phyloP scores from a whole-genome alignment of 1,140 invertebrate genomes.

The Vanessa tameamea region DNA sequence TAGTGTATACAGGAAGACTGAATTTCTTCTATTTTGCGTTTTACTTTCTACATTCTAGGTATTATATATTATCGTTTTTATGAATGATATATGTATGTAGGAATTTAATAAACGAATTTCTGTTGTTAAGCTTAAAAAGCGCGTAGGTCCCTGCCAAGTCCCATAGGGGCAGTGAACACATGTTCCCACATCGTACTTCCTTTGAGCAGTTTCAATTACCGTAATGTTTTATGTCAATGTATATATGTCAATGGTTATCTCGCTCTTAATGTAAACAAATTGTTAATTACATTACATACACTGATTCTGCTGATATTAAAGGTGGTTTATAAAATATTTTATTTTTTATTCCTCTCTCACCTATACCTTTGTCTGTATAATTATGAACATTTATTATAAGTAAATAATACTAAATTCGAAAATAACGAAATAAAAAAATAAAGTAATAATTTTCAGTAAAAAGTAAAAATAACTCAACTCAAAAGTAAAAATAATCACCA shows the following conservation, averaged over 20 bases:
- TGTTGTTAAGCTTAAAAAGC: constrained; percentile 26
- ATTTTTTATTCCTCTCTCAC: not conserved
- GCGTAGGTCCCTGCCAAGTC: constrained; percentile 4
- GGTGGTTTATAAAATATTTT: constrained; percentile 55
- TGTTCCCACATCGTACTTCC: not conserved
- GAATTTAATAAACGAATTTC: constrained; percentile 2
- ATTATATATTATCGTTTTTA: constrained; percentile 8
- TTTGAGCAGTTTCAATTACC: constrained; percentile 1
- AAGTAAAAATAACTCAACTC: no score
- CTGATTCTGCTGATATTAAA: constrained; percentile 68
- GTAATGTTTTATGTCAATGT: constrained; percentile 6
- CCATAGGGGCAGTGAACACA: constrained; percentile 24
- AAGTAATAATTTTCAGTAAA: no score
- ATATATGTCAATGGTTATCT: constrained; percentile 25
- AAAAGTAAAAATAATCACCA: no score
- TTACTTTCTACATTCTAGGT: constrained; percentile 29
- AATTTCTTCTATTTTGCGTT: constrained; percentile 42
- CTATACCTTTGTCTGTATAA: not conserved
- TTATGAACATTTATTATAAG: no score
- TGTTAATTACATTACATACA: constrained; percentile 56
- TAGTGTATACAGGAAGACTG: constrained; percentile 46
- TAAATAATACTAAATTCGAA: no score
- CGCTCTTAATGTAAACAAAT: constrained; percentile 45
- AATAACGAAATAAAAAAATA: no score
- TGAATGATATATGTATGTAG: constrained; percentile 6